Base-by-base conservation (phyloP, 53 echinoderm and acorn worm genomes). In the Arbacia lixula region DNA sequence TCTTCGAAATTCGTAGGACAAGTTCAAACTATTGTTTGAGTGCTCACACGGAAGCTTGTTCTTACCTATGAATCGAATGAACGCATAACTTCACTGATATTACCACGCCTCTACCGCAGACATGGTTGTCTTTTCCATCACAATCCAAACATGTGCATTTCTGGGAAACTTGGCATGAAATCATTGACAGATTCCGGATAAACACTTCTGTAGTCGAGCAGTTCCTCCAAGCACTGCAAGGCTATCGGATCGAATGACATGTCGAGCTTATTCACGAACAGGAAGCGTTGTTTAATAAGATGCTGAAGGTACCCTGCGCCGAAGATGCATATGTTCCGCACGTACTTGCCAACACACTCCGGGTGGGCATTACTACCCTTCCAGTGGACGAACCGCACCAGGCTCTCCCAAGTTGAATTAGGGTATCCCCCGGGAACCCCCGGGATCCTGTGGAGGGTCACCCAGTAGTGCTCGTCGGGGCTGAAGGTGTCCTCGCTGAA, bases 381-480 rank as follows among this genome's bases (percentile, higher is more conserved):
- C 86, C 86, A 86, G 39, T 86, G 58, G 51, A 76, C 19, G 36
- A 76, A 75, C 19, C 86, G 38, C 3, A 76, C 86, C 2, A 33
- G 76, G 64, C 66, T 62, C 6, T 76, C 53, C 76, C 66, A 76
- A 8, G 76, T 26, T 19, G 66, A 56, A 19, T 66, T 22, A 11
- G 78, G 30, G 52, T 77, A 76, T 6, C 86, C 86, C 33, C 86
- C 86, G n/a, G 87, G 87, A 77, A 76, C 77, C 1, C 66, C 87
- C 14, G 78, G 53, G 9, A 86, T 65, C 24, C 86, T 53, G 3
- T 86, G 87, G 30, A 77, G 87, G 34, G 76, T 76, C 24, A 76
- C 76, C 60, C 58, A 90, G 66, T 87, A 93, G 20, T 88, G 88
- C 39, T 93, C 93, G 30, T 87, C 93, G 6, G 93, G 87, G 35